Percentiles rank a stretch among this genome's conserved stretches.
These are phyloP conservation scores for Diadema setosum DNA, from an alignment of 35 echinoderm and acorn worm species.

Conservation along the genomic window DNA sequence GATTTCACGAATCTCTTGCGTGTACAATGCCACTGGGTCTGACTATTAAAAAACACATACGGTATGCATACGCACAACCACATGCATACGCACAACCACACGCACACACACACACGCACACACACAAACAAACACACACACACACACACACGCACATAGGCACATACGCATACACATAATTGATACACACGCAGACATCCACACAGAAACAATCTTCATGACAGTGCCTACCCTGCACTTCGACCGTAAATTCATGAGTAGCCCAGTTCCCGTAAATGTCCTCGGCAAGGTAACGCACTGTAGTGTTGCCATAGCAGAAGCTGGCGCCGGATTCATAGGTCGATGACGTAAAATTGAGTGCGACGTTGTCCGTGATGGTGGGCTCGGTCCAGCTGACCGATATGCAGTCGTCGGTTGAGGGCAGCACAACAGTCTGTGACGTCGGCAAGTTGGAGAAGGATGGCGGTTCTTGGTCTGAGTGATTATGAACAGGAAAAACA, in stretches of 20 bases:
- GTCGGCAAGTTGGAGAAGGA: background rate
- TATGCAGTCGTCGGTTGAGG: background rate
- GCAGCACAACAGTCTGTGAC: background rate
- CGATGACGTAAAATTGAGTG: background rate
- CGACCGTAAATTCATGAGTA: background rate
- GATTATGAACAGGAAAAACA: too few relatives aligned
- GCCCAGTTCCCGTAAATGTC: background rate
- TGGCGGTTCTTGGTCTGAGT: conserved; percentile 17
- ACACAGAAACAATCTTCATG: too few relatives aligned
- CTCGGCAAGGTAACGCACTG: background rate
- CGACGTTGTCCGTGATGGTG: background rate
- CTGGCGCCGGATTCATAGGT: background rate
- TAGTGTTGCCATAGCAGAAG: background rate
- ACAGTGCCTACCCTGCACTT: background rate
- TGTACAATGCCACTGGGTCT: too few relatives aligned
- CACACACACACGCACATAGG: too few relatives aligned
- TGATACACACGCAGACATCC: too few relatives aligned
- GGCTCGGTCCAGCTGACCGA: background rate
- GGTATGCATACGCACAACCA: too few relatives aligned
- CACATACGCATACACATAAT: too few relatives aligned
- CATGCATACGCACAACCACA: too few relatives aligned
- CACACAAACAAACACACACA: too few relatives aligned
- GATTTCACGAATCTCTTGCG: too few relatives aligned
- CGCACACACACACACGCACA: too few relatives aligned
- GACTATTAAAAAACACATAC: too few relatives aligned